phyloP scores from a whole-genome alignment of 2,888 invertebrate species.

The Trypoxylon attenuatum region DNA sequence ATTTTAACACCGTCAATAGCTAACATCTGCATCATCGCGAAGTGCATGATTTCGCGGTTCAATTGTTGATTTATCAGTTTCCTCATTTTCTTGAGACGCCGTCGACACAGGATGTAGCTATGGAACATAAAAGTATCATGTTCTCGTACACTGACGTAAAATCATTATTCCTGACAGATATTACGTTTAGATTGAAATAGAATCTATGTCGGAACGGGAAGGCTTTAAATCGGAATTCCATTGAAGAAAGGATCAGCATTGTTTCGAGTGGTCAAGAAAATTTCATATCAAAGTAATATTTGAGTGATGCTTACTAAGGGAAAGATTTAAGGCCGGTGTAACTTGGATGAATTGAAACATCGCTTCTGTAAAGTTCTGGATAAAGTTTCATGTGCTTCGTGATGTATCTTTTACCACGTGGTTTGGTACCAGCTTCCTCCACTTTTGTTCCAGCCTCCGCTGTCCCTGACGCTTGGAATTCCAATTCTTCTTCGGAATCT shows the following conservation, averaged over 20 bases:
- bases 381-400: constrained; percentile 58
- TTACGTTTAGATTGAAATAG: too few species aligned
- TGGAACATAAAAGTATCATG: constrained; percentile 44
- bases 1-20: constrained; percentile 81
- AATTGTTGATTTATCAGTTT: constrained; percentile 75
- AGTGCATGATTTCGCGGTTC: constrained; percentile 79
- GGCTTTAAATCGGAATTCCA: too few species aligned
- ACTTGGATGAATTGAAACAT: constrained; percentile 80
- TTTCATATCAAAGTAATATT: neutral
- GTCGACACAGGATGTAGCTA: constrained; percentile 81
- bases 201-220: too few species aligned
- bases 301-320: constrained; percentile 78
- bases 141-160: neutral
- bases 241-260: too few species aligned
- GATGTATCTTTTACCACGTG: constrained; percentile 37
- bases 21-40: constrained; percentile 79
- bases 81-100: constrained; percentile 78
- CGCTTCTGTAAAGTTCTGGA: constrained; percentile 78
- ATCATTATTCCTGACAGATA: too few species aligned
- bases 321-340: constrained; percentile 77
- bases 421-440: constrained; percentile 22
- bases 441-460: too few species aligned
- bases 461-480: too few species aligned
- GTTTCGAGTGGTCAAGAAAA: too few species aligned
- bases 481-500: neutral